Evolutionary conservation across 2,888 invertebrate genomes (phyloP), one percentile per base, ranked within the genome.

Genomic region (Terebella lapidaria): DNA sequence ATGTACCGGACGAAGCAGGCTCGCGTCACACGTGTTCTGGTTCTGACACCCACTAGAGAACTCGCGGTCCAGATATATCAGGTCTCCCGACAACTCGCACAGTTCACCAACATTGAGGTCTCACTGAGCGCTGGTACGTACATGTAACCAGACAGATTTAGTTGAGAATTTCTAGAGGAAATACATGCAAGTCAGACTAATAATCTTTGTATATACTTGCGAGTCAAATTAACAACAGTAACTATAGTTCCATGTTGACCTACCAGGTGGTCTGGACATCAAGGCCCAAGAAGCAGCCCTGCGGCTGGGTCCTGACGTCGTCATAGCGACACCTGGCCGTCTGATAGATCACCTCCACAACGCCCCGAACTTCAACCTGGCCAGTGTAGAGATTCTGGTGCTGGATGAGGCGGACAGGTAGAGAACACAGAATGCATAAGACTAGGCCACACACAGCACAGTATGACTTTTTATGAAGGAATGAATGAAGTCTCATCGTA

Each of bases 321-420:
- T 99, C 27, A 94, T 99, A 74, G 97, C 97, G 0, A 99, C 99
- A 0, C 99, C 99, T 0, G 99, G 99, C 60, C 88, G 99, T 69
- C 85, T 99, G 45, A 95, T 99, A 65, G 97, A 99, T 84, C 97
- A 97, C 82, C 86, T 99, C 54, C 88, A 91, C 77, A 96, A 96
- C 81, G 91, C 96, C 0, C 94, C 94, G 0, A 91, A 89, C 4
- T 99, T 99, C 81, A 81, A 76, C 61, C 84, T 99, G 58, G 89
- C 90, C 73, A 89, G 88, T 58, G 91, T 99, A 63, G 97, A 99
- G 63, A 67, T 95, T 57, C 80, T 90, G 28, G 87, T 90, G 65
- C 80, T 90, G 53, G 90, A 90, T 74, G 89, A 90, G 80, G 89
- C 89, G 47, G 89, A 90, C 79, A 84, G 86, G 85, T 84, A 22